Evolutionary conservation across 2,888 invertebrate species (phyloP).

Genomic region (Archaeoteleia sp.): DNA sequence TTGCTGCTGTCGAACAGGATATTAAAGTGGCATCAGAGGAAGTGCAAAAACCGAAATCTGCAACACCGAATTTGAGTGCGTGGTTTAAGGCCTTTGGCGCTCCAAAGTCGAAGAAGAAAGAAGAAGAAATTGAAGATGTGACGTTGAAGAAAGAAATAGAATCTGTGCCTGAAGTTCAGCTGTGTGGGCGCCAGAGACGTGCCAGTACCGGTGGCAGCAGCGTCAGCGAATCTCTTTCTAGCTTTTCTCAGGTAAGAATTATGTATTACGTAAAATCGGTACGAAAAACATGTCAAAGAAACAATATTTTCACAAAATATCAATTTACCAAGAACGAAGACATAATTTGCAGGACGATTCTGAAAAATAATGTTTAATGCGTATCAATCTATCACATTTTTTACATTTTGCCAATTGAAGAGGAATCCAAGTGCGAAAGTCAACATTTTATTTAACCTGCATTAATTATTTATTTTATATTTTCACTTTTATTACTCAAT

Average conservation of each 20-base stretch:
- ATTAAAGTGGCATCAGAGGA: slow-evolving; percentile 59
- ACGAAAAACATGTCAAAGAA: neutral
- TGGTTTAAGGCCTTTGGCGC: slow-evolving; percentile 96
- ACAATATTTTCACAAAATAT: neutral
- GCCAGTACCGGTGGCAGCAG: slow-evolving; percentile 71
- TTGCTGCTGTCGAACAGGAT: too few species aligned
- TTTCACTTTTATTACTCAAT: too few species aligned
- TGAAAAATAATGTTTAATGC: too few species aligned
- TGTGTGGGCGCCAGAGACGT: slow-evolving; percentile 75
- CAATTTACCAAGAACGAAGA: too few species aligned
- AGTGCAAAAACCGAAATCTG: slow-evolving; percentile 79
- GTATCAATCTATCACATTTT: too few species aligned
- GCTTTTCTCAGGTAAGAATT: slow-evolving; percentile 67
- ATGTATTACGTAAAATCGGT: too few species aligned
- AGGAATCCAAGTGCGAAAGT: too few species aligned
- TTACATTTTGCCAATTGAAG: too few species aligned
- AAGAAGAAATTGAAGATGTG: slow-evolving; percentile 75
- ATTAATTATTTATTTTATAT: too few species aligned
- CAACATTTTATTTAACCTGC: too few species aligned
- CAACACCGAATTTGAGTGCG: slow-evolving; percentile 90
- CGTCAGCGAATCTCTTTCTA: slow-evolving; percentile 70
- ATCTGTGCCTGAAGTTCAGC: slow-evolving; percentile 69
- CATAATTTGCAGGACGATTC: too few species aligned
- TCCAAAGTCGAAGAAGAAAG: slow-evolving; percentile 84
- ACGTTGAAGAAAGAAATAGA: slow-evolving; percentile 71